A percentile compares a stretch with the other conserved stretches of the same genome.
phyloP scores from a whole-genome alignment of 2,797 vertebrate genomes.

The Scomberomorus guttatus region DNA sequence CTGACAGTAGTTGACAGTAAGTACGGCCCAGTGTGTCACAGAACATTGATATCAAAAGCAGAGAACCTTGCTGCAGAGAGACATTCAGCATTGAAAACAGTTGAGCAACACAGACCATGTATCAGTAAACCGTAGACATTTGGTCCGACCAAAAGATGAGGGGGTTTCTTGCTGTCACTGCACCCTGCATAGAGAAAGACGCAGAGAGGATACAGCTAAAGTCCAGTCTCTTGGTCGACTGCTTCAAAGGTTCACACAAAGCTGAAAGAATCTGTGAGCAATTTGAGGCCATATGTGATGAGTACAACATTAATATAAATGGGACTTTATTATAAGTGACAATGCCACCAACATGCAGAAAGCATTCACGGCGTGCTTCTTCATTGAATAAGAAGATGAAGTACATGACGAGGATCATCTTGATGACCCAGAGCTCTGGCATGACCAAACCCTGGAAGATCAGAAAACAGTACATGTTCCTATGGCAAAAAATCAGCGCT shows the following conservation, averaged over 20 bases:
- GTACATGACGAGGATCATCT: constrained; percentile 25
- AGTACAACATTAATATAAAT: constrained; percentile 19
- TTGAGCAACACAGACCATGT: neutral
- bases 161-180: neutral
- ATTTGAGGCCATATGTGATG: neutral
- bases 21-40: neutral
- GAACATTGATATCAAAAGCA: neutral
- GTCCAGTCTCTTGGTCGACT: neutral
- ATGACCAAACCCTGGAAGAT: constrained; percentile 40
- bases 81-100: neutral
- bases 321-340: constrained; percentile 15
- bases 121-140: neutral
- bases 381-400: constrained; percentile 42
- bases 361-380: constrained; percentile 35
- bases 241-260: neutral
- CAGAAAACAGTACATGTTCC: constrained; percentile 40
- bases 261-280: neutral
- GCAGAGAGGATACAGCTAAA: neutral
- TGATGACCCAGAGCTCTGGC: constrained; percentile 51
- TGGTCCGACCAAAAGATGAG: constrained; percentile 1
- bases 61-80: neutral
- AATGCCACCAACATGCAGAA: constrained; percentile 21
- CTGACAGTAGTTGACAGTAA: neutral
- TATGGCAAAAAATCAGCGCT: constrained; percentile 41
- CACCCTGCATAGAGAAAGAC: neutral